These are phyloP conservation scores for Palythoa grandis DNA, from an alignment of 92 coral and sea anemone genomes.

Conservation along the genomic window DNA sequence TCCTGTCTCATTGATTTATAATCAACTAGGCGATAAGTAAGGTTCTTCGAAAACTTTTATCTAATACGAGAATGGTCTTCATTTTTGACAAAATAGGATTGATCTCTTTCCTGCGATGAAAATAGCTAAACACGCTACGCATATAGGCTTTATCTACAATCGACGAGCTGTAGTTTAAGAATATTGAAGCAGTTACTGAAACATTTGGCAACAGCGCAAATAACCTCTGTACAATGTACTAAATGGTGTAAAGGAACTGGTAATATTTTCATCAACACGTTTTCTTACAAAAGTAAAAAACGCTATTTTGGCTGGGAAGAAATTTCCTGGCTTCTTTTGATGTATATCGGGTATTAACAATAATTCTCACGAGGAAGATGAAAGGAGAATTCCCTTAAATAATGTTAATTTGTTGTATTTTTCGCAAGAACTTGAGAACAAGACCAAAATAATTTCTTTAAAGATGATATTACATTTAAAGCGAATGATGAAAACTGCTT, in stretches of 20 bases:
- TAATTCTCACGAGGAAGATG: neutral
- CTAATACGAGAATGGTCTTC: neutral
- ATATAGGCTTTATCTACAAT: too few relatives aligned
- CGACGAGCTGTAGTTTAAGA: neutral
- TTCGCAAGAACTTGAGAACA: neutral
- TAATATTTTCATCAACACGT: neutral
- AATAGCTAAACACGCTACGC: too few relatives aligned
- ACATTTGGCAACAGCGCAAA: neutral
- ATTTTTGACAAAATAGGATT: neutral
- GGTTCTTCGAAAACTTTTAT: neutral
- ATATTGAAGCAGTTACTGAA: neutral
- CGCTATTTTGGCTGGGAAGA: neutral
- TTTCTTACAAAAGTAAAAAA: neutral
- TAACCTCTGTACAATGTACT: neutral
- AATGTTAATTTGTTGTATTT: too few relatives aligned
- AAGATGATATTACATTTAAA: neutral
- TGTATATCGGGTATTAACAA: neutral
- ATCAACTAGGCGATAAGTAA: neutral
- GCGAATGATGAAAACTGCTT: neutral
- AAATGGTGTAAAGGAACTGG: neutral
- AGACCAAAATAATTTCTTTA: neutral
- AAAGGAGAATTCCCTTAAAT: neutral
- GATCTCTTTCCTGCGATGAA: too few relatives aligned
- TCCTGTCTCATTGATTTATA: neutral
- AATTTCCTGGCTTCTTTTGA: neutral